Evolutionary conservation across 2,888 invertebrate genomes (phyloP).

Genomic region (Amphimallon solstitiale): DNA sequence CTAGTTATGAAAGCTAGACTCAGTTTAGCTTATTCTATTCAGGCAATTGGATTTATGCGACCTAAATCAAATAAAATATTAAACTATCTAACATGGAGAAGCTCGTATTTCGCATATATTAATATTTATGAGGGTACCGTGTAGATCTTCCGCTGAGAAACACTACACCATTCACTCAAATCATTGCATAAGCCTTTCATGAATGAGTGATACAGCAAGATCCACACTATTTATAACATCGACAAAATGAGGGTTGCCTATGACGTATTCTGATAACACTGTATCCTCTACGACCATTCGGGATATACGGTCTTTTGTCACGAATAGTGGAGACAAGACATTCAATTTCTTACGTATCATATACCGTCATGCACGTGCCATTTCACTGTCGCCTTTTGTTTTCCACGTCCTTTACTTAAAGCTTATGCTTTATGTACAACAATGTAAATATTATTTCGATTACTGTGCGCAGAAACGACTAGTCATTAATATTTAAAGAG

Average conservation of each 20-base stretch:
- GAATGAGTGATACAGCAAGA: conserved; percentile 24
- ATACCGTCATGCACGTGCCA: conserved; percentile 23
- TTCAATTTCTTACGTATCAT: conserved; percentile 33
- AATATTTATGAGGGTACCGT: no score
- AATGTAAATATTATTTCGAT: no score
- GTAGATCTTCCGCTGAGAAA: no score
- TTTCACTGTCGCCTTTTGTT: conserved; percentile 12
- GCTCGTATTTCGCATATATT: no score
- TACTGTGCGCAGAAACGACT: no score
- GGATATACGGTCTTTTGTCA: conserved; percentile 34
- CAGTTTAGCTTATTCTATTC: no score
- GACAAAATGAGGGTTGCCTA: conserved; percentile 32
- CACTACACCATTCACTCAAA: conserved; percentile 15
- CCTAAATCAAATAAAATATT: no score
- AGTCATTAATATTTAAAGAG: no score
- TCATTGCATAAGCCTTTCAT: conserved; percentile 18
- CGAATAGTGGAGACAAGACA: conserved; percentile 29
- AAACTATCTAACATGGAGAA: no score
- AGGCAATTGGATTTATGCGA: no score
- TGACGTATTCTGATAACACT: conserved; percentile 34
- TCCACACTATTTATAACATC: conserved; percentile 35
- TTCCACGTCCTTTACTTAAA: conserved; percentile 2
- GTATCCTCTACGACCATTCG: conserved; percentile 17
- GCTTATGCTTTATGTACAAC: no score
- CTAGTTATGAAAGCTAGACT: no score